phyloP scores from a whole-genome alignment of 2,888 invertebrate species.

The Acrobasis repandana region DNA sequence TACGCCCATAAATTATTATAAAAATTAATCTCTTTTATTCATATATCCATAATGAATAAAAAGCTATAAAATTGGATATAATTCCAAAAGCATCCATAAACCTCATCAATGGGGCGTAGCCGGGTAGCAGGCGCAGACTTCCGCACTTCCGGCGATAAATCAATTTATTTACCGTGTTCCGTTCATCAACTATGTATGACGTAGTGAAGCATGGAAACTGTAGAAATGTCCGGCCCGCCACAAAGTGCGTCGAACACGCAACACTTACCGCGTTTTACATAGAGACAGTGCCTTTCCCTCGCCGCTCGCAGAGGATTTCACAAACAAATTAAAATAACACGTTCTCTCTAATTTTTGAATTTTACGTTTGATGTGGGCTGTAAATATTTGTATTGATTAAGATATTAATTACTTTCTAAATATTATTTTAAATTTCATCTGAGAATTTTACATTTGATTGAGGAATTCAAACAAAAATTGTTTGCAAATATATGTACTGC shows the following conservation, averaged over 20 bases:
- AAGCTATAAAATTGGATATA: no score
- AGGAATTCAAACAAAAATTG: no score
- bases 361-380: not conserved
- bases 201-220: constrained; percentile 13
- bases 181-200: constrained; percentile 11
- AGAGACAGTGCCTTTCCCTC: constrained; percentile 1
- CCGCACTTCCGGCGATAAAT: not conserved
- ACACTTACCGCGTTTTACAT: constrained; percentile 1
- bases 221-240: constrained; percentile 6
- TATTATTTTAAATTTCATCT: no score
- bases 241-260: constrained; percentile 9
- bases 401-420: not conserved
- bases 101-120: not conserved
- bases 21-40: no score
- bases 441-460: no score
- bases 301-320: not conserved
- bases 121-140: not conserved
- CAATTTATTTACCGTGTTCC: not conserved
- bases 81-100: no score
- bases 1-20: no score
- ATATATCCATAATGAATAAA: no score
- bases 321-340: not conserved
- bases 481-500: no score
- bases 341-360: not conserved
- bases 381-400: not conserved